phyloP scores from a whole-genome alignment of 1,140 invertebrate genomes.

The Heterodera carotae region DNA sequence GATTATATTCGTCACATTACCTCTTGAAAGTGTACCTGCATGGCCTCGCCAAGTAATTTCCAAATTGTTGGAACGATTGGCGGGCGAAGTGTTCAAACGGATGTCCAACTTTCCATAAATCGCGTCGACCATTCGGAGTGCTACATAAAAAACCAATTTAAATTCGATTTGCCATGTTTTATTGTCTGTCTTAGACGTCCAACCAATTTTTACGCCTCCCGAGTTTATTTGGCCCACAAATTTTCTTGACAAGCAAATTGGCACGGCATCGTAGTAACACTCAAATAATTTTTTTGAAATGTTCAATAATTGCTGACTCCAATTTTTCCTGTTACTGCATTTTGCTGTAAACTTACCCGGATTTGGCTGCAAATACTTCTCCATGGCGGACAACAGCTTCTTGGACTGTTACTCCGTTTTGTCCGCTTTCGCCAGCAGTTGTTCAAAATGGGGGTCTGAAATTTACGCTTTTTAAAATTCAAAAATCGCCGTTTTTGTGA shows the following conservation, averaged over 20 bases:
- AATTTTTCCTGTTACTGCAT: too few species aligned
- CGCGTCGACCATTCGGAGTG: slow-evolving; percentile 86
- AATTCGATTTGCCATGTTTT: not conserved
- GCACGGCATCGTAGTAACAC: too few species aligned
- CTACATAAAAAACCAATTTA: slow-evolving; percentile 66
- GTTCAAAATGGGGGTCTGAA: slow-evolving; percentile 84
- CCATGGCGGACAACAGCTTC: slow-evolving; percentile 80
- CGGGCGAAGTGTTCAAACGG: slow-evolving; percentile 72
- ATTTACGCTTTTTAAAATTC: not conserved
- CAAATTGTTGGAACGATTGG: slow-evolving; percentile 79
- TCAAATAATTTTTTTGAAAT: too few species aligned
- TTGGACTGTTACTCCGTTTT: slow-evolving; percentile 84
- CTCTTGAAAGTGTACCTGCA: slow-evolving; percentile 70
- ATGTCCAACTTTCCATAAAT: slow-evolving; percentile 89
- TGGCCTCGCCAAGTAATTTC: slow-evolving; percentile 84
- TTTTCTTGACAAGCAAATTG: too few species aligned
- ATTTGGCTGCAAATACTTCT: slow-evolving; percentile 87
- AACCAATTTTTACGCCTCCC: too few species aligned
- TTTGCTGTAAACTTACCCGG: slow-evolving; percentile 71
- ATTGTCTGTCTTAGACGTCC: not conserved
- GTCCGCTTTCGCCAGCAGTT: slow-evolving; percentile 81
- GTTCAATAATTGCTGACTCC: too few species aligned
- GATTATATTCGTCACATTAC: not conserved
- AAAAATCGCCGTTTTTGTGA: not conserved
- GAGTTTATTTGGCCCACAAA: too few species aligned